Base-by-base conservation (phyloP, 2,113 vertebrate species). In the Gallinago paraguaiae region DNA sequence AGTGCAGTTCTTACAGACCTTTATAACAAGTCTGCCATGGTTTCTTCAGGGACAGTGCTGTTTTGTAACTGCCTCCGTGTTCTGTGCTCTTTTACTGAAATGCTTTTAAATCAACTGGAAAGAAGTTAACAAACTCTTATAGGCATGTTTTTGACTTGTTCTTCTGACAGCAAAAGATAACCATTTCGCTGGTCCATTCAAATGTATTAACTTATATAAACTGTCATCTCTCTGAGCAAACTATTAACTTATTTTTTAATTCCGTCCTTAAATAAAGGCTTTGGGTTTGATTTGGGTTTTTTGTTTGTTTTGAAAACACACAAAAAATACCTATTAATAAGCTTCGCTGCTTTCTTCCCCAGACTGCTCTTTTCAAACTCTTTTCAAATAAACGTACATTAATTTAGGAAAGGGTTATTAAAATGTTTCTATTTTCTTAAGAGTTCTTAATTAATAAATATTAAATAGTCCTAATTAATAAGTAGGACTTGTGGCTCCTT, bases 181-280 rank as follows among this genome's bases (percentile, higher is more conserved):
- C 51, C 94, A 85, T 95, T 97, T 91, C 54, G 57, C 96, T 96
- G 93, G 92, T 96, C 95, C 95, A 87, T 79, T 86, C 82, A 88
- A 88, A 74, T 96, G 92, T 96, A 81, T 79, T 96, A 86, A 97
- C 80, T 94, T 93, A 75, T 48, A 96, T 92, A 96, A 97, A 97
- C 83, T 93, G 95, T 96, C 91, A 97, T 95, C 95, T 97, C 96
- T 97, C 97, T 96, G 95, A 97, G 91, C 88, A 96, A 97, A 97
- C 84, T 80, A 90, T 82, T 91, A 95, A 92, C 92, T 98, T 96
- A 95, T 97, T 98, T 97, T 97, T 97, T 96, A 97, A 98, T 88
- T 97, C 91, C 96, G 94, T 88, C 97, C 97, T 97, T 96, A 97
- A 98, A 98, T 98, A 98, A 98, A 98, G 93, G 93, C 93, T 96